phyloP scores from a whole-genome alignment of 2,888 invertebrate genomes.

The Pammene aurita region DNA sequence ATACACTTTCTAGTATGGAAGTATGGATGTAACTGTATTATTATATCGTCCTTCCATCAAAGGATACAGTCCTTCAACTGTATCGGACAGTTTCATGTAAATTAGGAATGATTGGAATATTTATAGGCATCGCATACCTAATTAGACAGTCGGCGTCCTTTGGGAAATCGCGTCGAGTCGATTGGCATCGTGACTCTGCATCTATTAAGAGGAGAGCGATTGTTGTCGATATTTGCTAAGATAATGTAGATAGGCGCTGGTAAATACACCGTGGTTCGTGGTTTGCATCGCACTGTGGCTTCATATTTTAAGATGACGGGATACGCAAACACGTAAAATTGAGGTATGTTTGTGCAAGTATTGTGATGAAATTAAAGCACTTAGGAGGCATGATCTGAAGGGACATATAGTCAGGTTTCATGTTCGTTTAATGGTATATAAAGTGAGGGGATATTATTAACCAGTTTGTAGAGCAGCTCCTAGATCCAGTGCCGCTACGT shows the following conservation, averaged over 20 bases:
- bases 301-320: not conserved
- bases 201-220: constrained; percentile 27
- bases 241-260: constrained; percentile 21
- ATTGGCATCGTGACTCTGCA: constrained; percentile 22
- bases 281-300: not conserved
- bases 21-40: not conserved
- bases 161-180: constrained; percentile 70
- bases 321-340: too few species aligned
- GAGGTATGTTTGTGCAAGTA: too few species aligned
- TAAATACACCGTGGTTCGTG: not conserved
- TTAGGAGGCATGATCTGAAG: too few species aligned
- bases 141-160: constrained; percentile 72
- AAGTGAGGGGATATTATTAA: too few species aligned
- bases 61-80: constrained; percentile 34
- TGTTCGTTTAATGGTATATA: too few species aligned
- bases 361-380: too few species aligned
- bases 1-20: too few species aligned
- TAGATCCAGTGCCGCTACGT: too few species aligned
- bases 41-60: not conserved
- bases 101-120: constrained; percentile 73
- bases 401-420: too few species aligned
- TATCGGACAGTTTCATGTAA: constrained; percentile 60
- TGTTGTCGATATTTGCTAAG: constrained; percentile 31
- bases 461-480: too few species aligned
- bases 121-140: constrained; percentile 78